Evolutionary conservation across 2,888 invertebrate genomes (phyloP).

Genomic region (Dromius quadrimaculatus): DNA sequence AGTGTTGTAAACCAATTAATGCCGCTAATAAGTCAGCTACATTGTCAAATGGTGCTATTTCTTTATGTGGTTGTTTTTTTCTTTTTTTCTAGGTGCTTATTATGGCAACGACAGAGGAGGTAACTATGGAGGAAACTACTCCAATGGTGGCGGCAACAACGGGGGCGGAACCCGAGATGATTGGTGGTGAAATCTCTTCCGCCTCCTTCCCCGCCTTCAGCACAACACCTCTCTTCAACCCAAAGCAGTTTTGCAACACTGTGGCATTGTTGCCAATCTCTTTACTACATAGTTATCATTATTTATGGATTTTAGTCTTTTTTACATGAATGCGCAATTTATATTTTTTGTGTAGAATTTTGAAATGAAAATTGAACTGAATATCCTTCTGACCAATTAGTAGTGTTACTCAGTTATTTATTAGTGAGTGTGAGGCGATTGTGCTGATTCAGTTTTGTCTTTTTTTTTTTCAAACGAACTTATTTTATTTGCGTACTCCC

Average conservation of each 20-base stretch:
- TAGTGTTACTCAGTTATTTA: slow-evolving; percentile 42
- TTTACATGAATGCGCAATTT: slow-evolving; percentile 34
- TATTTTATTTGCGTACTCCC: slow-evolving; percentile 30
- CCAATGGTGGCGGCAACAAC: slow-evolving; percentile 55
- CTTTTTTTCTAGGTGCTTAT: slow-evolving; percentile 52
- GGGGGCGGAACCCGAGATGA: slow-evolving; percentile 61
- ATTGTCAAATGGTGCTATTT: no score
- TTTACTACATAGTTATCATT: slow-evolving; percentile 25
- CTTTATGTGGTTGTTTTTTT: no score
- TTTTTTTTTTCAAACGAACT: slow-evolving; percentile 6
- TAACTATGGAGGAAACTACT: slow-evolving; percentile 64
- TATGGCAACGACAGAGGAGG: slow-evolving; percentile 63
- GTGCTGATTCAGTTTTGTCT: slow-evolving; percentile 36
- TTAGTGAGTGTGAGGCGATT: slow-evolving; percentile 46
- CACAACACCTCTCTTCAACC: slow-evolving; percentile 42
- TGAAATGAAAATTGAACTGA: slow-evolving; percentile 46
- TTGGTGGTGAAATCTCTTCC: slow-evolving; percentile 62
- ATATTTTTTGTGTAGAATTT: slow-evolving; percentile 44
- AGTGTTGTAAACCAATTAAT: no score
- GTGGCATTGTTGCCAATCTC: not conserved
- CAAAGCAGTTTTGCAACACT: slow-evolving; percentile 15
- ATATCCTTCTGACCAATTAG: slow-evolving; percentile 41
- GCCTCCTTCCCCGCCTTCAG: slow-evolving; percentile 16
- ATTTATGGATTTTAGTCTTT: slow-evolving; percentile 36
- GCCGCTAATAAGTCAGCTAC: no score